Percentiles rank a stretch among this genome's conserved stretches.
Conservation (phyloP, 1,140 invertebrate species). For the Achroia grisella region DNA sequence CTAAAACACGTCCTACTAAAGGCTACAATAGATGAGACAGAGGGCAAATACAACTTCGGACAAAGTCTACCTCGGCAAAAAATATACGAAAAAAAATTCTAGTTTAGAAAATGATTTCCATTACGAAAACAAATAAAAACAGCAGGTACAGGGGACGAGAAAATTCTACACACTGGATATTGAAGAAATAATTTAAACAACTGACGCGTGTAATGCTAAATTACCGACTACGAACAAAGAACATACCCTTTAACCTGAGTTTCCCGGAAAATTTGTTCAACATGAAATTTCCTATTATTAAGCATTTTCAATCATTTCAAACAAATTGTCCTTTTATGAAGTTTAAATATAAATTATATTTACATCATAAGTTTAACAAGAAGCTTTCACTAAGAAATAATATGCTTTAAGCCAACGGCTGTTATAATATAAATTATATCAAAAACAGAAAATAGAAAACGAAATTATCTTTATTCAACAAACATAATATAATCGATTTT, state of each 20-base stretch:
- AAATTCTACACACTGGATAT: constrained; percentile 7
- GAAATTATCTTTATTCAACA: too few relatives aligned
- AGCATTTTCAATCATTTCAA: neutral
- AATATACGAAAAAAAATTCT: too few relatives aligned
- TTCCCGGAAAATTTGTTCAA: neutral
- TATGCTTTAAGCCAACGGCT: too few relatives aligned
- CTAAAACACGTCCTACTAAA: too few relatives aligned
- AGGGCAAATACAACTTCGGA: too few relatives aligned
- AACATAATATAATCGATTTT: too few relatives aligned
- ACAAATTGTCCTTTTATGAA: neutral
- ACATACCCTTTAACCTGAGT: neutral
- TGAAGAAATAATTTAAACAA: constrained; percentile 7
- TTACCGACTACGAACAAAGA: constrained; percentile 1
- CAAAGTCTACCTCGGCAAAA: too few relatives aligned
- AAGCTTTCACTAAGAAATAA: too few relatives aligned
- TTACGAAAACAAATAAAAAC: neutral
- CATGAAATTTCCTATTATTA: neutral
- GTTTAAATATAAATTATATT: neutral
- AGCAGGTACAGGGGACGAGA: neutral
- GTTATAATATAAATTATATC: too few relatives aligned
- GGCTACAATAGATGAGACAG: too few relatives aligned
- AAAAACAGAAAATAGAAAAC: too few relatives aligned
- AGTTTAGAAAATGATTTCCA: constrained; percentile 9
- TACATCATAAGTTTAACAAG: too few relatives aligned
- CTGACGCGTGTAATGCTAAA: constrained; percentile 2